A percentile compares a stretch with the other conserved stretches of the same genome.
Evolutionary conservation across 2,113 vertebrate species (phyloP).

Genomic region (Megatriorchis doriae): DNA sequence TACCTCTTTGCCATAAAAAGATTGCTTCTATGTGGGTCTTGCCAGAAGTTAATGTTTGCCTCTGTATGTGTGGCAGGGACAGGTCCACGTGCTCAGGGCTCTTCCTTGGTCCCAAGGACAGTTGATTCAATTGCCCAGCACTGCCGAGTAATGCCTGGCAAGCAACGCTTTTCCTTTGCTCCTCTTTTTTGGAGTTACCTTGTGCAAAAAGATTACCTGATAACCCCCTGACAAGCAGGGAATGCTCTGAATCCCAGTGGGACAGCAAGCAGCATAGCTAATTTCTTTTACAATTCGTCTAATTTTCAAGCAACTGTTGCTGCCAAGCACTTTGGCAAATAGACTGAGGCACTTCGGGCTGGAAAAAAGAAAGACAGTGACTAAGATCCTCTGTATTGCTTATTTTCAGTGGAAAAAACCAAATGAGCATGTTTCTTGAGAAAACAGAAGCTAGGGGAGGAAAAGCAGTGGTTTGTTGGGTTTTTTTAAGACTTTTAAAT

Average conservation of each 20-base stretch:
- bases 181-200: not conserved
- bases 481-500: not conserved
- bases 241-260: not conserved
- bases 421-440: not conserved
- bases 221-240: not conserved
- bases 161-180: not conserved
- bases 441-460: not conserved
- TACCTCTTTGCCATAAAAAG: not conserved
- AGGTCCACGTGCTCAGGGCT: not conserved
- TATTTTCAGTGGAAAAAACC: not conserved
- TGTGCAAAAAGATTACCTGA: not conserved
- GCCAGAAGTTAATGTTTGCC: not conserved
- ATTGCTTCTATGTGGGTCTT: accelerated
- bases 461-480: not conserved
- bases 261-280: not conserved
- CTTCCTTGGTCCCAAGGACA: not conserved
- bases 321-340: not conserved
- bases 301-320: not conserved
- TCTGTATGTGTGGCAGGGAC: accelerated
- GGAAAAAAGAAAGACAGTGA: not conserved
- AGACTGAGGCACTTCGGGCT: not conserved
- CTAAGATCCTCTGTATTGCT: not conserved
- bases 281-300: not conserved
- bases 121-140: not conserved
- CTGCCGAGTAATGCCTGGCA: not conserved